phyloP scores from a whole-genome alignment of 2,888 invertebrate genomes.

The Pseudeuparius sepicola region DNA sequence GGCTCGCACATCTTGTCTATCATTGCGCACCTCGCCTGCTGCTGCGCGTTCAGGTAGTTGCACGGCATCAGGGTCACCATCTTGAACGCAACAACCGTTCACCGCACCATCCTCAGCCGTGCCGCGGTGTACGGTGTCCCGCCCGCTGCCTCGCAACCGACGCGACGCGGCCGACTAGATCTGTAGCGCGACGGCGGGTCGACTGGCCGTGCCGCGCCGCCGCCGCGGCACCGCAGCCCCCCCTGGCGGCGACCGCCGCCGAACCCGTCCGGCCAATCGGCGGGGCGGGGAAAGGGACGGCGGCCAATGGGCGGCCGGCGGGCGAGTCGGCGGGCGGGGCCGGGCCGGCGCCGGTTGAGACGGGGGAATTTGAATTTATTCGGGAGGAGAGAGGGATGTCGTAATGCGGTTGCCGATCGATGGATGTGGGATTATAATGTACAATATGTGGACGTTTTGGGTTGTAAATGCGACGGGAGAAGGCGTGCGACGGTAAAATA shows the following conservation, averaged over 20 bases:
- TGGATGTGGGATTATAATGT: too few relatives aligned
- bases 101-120: conserved; percentile 11
- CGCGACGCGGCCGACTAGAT: conserved; percentile 11
- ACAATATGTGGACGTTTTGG: too few relatives aligned
- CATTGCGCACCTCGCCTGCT: conserved; percentile 42
- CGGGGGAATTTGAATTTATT: too few relatives aligned
- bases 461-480: too few relatives aligned
- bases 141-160: conserved; percentile 9
- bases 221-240: too few relatives aligned
- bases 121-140: too few relatives aligned
- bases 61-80: conserved; percentile 62
- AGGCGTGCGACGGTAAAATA: too few relatives aligned
- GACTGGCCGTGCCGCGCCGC: too few relatives aligned
- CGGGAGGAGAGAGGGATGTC: too few relatives aligned
- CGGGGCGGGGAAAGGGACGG: not conserved
- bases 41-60: conserved; percentile 49
- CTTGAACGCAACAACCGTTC: conserved; percentile 31
- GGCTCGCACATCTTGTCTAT: conserved; percentile 41
- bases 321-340: not conserved
- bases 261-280: not conserved
- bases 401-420: too few relatives aligned
- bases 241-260: too few relatives aligned
- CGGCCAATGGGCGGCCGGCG: not conserved
- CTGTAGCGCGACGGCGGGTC: too few relatives aligned
- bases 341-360: conserved; percentile 8